Evolutionary conservation across 2,797 vertebrate species (phyloP), one percentile per base, ranked within the genome.

Genomic region (Hylomyscus alleni): DNA sequence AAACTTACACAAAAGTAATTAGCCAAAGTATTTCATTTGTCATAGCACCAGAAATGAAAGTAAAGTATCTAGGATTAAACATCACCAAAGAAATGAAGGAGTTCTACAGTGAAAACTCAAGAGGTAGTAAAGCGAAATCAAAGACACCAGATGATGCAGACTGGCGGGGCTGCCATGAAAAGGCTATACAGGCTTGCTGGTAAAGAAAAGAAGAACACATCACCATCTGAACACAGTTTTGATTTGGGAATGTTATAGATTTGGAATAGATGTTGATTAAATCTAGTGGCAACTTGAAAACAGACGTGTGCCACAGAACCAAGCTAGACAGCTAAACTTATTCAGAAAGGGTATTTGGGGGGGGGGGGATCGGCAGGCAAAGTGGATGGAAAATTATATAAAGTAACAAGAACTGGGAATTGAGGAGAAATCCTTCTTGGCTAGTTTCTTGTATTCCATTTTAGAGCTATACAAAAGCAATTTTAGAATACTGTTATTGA

Each of bases 381-480:
- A 40, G 86, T 72, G 96, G 83, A n/a, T 98, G 93, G 75, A 95
- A 96, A 97, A 86, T 40, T 6, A 94, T 87, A 94, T 65, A 94
- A 97, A 98, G 50, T 34, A 93, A 96, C 93, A 47, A 60, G 72
- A 78, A 78, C 9, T 90, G 93, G 50, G 95, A 95, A 95, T 88
- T 34, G 82, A 85, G 87, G 92, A 88, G 94, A 97, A 92, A 82
- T 54, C 19, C 91, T 96, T 98, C 67, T 91, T 97, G 90, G 93
- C 86, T 95, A 58, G 54, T 50, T 40, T 95, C 96, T 29, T 52
- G 72, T 91, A 90, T 89, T 56, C 40, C 54, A 0, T 2, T 88
- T 82, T 86, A 96, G 78, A 97, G 75, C 78, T 96, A 94, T 83
- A 72, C 91, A 97, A 95, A 93, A 98, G 92, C 1, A 95, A 91